These are phyloP conservation scores for Tipula vernalis DNA, from an alignment of 2,888 invertebrate species.

Conservation along the genomic window DNA sequence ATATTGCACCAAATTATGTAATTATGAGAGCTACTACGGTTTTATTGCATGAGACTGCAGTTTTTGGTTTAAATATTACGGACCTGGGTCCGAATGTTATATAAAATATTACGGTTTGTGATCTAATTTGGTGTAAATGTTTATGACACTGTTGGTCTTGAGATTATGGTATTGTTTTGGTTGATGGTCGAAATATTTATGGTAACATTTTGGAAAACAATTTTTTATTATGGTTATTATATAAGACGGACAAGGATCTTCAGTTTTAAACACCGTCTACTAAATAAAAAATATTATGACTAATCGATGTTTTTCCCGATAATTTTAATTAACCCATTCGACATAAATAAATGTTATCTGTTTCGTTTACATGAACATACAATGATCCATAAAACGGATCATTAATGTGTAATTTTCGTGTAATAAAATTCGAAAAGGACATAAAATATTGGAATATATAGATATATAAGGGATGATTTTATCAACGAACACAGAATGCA, in stretches of 20 bases:
- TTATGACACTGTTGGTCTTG: not conserved
- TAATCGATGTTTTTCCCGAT: not conserved
- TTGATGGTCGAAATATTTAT: not conserved
- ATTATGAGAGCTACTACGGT: not conserved
- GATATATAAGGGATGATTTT: not conserved
- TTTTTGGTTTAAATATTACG: not conserved
- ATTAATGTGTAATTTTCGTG: not conserved
- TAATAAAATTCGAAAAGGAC: not conserved
- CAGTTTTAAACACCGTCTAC: no score
- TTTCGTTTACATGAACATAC: not conserved
- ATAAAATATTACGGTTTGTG: not conserved
- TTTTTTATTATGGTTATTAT: not conserved
- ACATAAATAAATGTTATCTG: not conserved
- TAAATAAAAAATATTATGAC: not conserved
- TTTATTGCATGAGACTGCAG: not conserved
- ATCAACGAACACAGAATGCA: not conserved
- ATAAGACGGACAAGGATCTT: not conserved
- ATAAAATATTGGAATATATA: not conserved
- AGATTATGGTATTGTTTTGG: not conserved
- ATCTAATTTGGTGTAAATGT: not conserved
- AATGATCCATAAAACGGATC: not conserved
- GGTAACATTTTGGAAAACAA: not conserved
- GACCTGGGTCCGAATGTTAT: not conserved
- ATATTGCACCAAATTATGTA: not conserved
- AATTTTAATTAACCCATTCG: not conserved